phyloP scores from a whole-genome alignment of 1,140 invertebrate genomes.

The Papilio polytes region DNA sequence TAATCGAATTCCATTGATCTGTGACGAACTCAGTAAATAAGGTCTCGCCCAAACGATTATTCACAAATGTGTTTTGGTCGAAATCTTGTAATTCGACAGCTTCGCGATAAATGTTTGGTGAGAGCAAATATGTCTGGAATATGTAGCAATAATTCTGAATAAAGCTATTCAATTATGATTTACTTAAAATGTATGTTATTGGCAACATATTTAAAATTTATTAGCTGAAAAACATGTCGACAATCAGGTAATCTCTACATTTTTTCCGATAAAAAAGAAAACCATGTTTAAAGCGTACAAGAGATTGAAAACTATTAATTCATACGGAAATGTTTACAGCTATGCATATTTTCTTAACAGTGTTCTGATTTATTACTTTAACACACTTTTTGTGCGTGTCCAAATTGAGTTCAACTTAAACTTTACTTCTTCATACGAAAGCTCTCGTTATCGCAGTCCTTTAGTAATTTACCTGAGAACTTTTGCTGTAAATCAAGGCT shows the following conservation, averaged over 20 bases:
- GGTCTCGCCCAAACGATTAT: not conserved
- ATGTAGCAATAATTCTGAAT: not conserved
- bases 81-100: slow-evolving; percentile 1
- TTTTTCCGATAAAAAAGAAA: no score
- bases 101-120: not conserved
- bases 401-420: not conserved
- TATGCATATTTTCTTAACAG: not conserved
- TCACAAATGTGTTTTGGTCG: slow-evolving; percentile 13
- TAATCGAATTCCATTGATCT: not conserved
- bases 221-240: not conserved
- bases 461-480: slow-evolving; percentile 30
- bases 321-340: not conserved
- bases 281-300: no score
- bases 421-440: slow-evolving; percentile 24
- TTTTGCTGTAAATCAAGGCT: slow-evolving; percentile 34
- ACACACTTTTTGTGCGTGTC: slow-evolving; percentile 22
- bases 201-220: not conserved
- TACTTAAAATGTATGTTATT: not conserved
- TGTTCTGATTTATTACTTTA: slow-evolving; percentile 1
- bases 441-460: slow-evolving; percentile 28
- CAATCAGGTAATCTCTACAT: no score
- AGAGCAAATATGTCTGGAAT: not conserved
- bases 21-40: slow-evolving; percentile 20
- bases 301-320: no score
- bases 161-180: not conserved